Base-by-base conservation (phyloP, 1,140 invertebrate genomes). In the Tyrophagus putrescentiae region DNA sequence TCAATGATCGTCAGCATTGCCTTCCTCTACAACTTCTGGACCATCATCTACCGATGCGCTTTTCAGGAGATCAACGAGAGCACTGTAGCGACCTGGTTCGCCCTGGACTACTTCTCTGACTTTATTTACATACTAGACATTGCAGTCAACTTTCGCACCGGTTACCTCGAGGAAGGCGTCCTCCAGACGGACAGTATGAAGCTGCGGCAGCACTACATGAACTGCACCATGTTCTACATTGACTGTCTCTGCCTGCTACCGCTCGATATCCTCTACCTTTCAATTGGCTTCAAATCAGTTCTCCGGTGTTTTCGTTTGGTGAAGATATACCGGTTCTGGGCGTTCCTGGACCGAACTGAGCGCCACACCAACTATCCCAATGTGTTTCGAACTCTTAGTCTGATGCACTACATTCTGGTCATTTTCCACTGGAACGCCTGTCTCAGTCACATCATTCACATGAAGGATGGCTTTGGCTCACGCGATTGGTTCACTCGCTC, bases 381-480 rank as follows among this genome's bases (percentile, higher is more conserved):
- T 77, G 79, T 96, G 71, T 92, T 97, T 78, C 82, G 93, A 66
- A 92, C 89, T 61, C 81, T 75, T 6, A 87, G 87, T 68, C 79
- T 96, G 67, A 87, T 94, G 71, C 91, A 97, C 78, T 95, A 95
- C 76, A 80, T 96, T 67, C 78, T 97, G 75, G 90, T 94, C 73
- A 92, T 96, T 74, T 97, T 97, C 77, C 94, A 98, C 79, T 98
- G 93, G 93, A 98, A 98, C 75, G 91, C 93, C 65, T 97, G 93
- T 78, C 78, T 97, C 70, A 94, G 91, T 77, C 87, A 94, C 78
- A 85, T 94, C 71, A 88, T 95, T 70, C 83, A 86, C 78, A 89
- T 89, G 76, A 90, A 90, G 75, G 84, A 89, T 74, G 87, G 85
- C 64, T 92, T 92, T 72, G 87, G 87, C 66, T 86, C 84, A 71